These are phyloP conservation scores for Lasioglossum pauxillum DNA, from an alignment of 2,888 invertebrate species.

Conservation along the genomic window DNA sequence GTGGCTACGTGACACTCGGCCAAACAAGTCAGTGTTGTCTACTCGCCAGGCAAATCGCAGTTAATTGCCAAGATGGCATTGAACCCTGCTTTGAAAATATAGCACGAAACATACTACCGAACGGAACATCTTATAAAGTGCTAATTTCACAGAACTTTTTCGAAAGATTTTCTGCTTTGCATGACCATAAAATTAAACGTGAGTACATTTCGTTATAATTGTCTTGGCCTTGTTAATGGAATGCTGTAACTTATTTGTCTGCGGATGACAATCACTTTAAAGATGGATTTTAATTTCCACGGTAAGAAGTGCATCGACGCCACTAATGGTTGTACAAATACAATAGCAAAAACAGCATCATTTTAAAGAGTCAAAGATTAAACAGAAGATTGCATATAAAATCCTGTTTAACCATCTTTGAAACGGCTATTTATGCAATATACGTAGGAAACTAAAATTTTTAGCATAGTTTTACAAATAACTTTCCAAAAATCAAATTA, in stretches of 20 bases:
- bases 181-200: too few relatives aligned
- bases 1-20: slow-evolving; percentile 41
- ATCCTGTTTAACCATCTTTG: background rate
- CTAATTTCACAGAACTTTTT: too few relatives aligned
- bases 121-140: background rate
- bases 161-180: too few relatives aligned
- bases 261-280: background rate
- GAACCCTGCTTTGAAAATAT: slow-evolving; percentile 8
- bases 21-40: slow-evolving; percentile 48
- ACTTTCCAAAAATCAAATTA: background rate
- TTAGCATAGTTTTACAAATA: background rate
- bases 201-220: background rate
- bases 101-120: slow-evolving; percentile 19
- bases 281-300: background rate
- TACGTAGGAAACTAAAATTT: background rate
- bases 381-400: background rate
- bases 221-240: background rate
- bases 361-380: background rate
- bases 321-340: background rate
- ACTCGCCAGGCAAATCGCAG: slow-evolving; percentile 29
- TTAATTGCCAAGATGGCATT: slow-evolving; percentile 35
- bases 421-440: background rate
- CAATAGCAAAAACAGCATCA: background rate
- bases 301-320: background rate
- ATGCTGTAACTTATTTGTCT: background rate